Evolutionary conservation across 2,888 invertebrate species (phyloP), one percentile per base, ranked within the genome.

Genomic region (Drosophila mulleri): DNA sequence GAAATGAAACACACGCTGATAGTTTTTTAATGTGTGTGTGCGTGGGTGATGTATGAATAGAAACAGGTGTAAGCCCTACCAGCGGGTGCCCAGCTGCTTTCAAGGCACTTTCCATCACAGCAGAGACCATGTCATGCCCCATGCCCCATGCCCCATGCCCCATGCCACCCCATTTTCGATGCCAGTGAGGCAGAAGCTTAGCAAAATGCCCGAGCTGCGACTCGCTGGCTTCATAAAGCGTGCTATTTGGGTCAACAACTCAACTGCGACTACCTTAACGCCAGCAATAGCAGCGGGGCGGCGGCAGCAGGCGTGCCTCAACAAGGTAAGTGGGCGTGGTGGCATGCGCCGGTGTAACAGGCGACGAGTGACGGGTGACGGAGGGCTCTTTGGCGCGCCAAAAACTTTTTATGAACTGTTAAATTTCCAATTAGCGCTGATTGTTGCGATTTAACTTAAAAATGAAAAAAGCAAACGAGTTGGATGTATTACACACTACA

Each of bases 381-480:
- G 39, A 47, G 41, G 20, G 12, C 32, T 41, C 48, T 37, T 56
- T 63, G 75, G 68, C 41, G 61, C 32, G 64, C 47, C 68, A 64
- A 71, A 82, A 73, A 60, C 45, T 87, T 82, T 88, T 87, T 90
- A 87, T 83, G 81, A 89, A 88, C 89, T 89, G 90, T 89, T 91
- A 80, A 90, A 88, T 82, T 80, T 83, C 83, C 90, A 89, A 89
- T 89, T 89, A 89, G 90, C 80, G 80, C 71, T 88, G 86, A 89
- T 88, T 89, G 83, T 82, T 80, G 74, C 75, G 75, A 82, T 85
- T 88, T 86, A 83, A 67, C 80, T 54, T 50, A 7, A 50, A 50
- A 50, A 35, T 32, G 32, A 50, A 37, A 52, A 41, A 53, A 16
- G 3, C 56, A 60, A 62, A 72, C 20, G 47, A 32, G 41, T 16